A percentile compares a stretch with the other conserved stretches of the same genome.
phyloP scores from a whole-genome alignment of 2,888 invertebrate species.

The Eupithecia pulchellata region DNA sequence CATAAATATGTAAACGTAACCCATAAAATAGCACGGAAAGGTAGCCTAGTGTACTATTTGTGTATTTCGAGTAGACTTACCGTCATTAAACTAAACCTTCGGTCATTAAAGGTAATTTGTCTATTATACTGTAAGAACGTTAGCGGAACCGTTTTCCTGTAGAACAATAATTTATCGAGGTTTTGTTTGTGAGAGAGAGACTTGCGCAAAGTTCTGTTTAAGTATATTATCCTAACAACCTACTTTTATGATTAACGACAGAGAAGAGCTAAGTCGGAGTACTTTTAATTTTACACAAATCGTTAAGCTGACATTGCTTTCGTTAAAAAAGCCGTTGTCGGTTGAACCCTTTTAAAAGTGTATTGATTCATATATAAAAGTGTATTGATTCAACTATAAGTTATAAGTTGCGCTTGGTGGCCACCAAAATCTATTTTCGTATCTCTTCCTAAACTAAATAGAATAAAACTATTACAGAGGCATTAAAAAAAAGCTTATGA shows the following conservation, averaged over 20 bases:
- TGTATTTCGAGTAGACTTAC: too few species aligned
- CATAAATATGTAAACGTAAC: too few species aligned
- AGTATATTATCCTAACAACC: conserved; percentile 6
- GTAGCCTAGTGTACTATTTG: not conserved
- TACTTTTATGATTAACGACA: not conserved
- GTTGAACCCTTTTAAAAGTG: not conserved
- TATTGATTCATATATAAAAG: not conserved
- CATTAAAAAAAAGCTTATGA: too few species aligned
- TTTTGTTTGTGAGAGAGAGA: not conserved
- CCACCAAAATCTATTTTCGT: too few species aligned
- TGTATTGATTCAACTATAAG: too few species aligned
- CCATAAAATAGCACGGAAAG: not conserved
- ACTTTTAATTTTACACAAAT: not conserved
- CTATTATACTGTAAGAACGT: conserved; percentile 31
- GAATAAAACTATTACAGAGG: too few species aligned
- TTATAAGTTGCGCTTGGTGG: too few species aligned
- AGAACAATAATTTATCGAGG: conserved; percentile 23
- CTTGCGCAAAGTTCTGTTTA: not conserved
- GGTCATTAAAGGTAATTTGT: conserved; percentile 17
- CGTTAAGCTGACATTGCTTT: not conserved
- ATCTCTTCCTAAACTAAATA: too few species aligned
- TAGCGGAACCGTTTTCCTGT: conserved; percentile 2
- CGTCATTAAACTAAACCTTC: not conserved
- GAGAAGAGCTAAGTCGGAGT: not conserved
- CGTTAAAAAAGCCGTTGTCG: not conserved